Evolutionary conservation across 2,797 vertebrate species (phyloP).

Genomic region (Natrix natrix): DNA sequence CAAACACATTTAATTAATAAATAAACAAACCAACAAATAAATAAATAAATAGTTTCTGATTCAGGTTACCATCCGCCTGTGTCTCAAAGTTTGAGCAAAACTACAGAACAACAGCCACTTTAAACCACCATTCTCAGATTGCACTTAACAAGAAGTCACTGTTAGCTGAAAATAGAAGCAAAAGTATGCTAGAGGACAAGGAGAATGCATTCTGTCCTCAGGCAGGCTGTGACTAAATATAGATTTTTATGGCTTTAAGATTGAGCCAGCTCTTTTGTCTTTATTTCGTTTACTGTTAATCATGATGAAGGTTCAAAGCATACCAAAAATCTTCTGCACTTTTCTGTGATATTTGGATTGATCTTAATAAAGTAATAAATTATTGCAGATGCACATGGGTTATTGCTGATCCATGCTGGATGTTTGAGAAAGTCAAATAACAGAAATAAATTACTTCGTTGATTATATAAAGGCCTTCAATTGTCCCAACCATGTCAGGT

Average conservation of each 20-base stretch:
- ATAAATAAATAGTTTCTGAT: background rate
- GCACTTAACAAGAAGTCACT: background rate
- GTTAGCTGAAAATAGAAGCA: background rate
- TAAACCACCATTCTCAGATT: background rate
- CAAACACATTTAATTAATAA: background rate
- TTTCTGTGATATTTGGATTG: background rate
- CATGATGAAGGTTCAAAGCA: background rate
- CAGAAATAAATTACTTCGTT: background rate
- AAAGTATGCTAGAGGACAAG: background rate
- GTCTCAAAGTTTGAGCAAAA: background rate
- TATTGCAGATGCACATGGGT: background rate
- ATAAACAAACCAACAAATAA: background rate
- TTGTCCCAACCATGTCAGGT: background rate
- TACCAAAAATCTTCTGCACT: background rate
- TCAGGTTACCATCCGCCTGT: background rate
- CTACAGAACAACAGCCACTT: background rate
- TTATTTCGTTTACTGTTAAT: background rate
- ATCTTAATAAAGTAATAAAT: background rate
- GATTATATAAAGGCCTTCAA: background rate
- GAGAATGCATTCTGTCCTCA: background rate
- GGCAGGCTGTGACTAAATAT: background rate
- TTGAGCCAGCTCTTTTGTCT: background rate
- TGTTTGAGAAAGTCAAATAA: background rate
- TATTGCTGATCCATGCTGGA: background rate
- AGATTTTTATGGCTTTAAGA: background rate